These are phyloP conservation scores for Tetraneura akinire DNA, from an alignment of 1,140 invertebrate species.

Conservation along the genomic window DNA sequence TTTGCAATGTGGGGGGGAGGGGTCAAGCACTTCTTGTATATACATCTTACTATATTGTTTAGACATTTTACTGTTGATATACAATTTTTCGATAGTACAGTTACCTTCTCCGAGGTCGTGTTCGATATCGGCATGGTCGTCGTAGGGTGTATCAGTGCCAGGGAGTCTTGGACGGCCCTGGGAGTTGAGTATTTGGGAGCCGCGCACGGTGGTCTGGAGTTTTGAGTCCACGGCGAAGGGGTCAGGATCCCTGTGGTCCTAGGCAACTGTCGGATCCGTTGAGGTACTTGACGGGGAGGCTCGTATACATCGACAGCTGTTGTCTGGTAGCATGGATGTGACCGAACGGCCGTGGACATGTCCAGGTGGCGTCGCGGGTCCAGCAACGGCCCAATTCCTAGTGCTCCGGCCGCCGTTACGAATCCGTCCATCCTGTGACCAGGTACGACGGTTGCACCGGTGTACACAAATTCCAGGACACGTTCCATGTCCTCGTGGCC, in stretches of 20 bases:
- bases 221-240: constrained; percentile 55
- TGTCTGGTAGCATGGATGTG: neutral
- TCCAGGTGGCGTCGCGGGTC: constrained; percentile 56
- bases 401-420: constrained; percentile 63
- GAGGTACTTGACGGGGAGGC: neutral
- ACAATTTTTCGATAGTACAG: too few species aligned
- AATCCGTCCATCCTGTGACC: constrained; percentile 63
- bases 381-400: constrained; percentile 62
- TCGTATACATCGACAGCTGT: neutral
- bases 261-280: constrained; percentile 34
- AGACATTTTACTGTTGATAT: too few species aligned
- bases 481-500: constrained; percentile 74
- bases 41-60: too few species aligned
- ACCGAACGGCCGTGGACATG: neutral
- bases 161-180: neutral
- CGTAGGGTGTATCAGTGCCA: too few species aligned
- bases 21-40: too few species aligned
- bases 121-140: neutral
- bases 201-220: constrained; percentile 52
- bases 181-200: constrained; percentile 49
- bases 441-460: constrained; percentile 75
- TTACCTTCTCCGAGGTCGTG: neutral
- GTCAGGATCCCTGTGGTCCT: constrained; percentile 54
- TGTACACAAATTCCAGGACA: constrained; percentile 81
- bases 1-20: too few species aligned